Evolutionary conservation across 2,113 vertebrate genomes (phyloP), one percentile per base, ranked within the genome.

Genomic region (Callospermophilus lateralis): DNA sequence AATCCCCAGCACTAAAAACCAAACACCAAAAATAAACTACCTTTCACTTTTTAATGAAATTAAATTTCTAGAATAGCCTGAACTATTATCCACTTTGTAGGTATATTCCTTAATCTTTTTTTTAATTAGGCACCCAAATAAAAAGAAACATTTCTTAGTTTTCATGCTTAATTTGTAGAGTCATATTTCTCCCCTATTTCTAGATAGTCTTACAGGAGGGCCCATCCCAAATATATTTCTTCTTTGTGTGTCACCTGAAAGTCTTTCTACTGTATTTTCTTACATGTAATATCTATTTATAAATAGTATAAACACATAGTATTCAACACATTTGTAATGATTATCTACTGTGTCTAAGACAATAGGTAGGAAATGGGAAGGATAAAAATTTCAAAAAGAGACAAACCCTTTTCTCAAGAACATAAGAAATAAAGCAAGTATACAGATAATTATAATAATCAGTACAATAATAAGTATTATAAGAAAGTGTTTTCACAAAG

Each of bases 1-100:
- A 68, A n/a, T 68, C 32, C 32, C 67, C 6, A n/a, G 67, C 30
- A 68, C 32, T 16, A 17, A 68, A 68, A 67, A 15, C 12, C 16
- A 70, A 70, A 20, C 17, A 72, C 0, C n/a, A 68, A 80, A 20
- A 76, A 88, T 24, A 61, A 63, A 79, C 61, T 58, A 55, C 10
- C 11, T 83, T 91, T 93, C 95, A 68, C 63, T 86, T 48, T 55
- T 97, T 87, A 87, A 87, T 39, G 55, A 97, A 88, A 90, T 26
- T 37, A 78, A 45, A 91, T 78, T 12, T 81, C 24, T 70, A 78
- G 68, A 78, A 30, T 1, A 81, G 30, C 24, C 37, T 81, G 37
- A 39, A 39, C 32, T 17, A 73, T 9, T 5, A 61, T 70, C 16
- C 20, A 73, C 68, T 93, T 37, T 87, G 32, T 45, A 90, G 61